phyloP scores from a whole-genome alignment of 2,113 vertebrate genomes.

The Ciconia maguari region DNA sequence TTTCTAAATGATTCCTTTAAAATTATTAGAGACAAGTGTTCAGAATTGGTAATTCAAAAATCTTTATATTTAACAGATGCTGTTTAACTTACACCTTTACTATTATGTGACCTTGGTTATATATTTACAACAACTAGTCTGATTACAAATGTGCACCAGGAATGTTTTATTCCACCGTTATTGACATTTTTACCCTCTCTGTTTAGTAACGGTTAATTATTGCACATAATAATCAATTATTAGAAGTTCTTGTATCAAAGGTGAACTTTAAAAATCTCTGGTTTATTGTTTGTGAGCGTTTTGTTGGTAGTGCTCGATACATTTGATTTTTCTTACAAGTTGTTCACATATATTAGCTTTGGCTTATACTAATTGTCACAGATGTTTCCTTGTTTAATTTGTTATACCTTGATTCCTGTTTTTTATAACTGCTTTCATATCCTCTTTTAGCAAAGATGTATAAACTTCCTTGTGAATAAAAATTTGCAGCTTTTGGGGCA shows the following conservation, averaged over 20 bases:
- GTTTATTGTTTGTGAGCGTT: neutral
- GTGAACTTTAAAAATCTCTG: neutral
- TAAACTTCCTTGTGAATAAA: conserved; percentile 15
- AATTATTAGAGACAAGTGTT: neutral
- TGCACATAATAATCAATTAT: conserved; percentile 34
- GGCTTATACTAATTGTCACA: neutral
- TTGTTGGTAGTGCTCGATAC: neutral
- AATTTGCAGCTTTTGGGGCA: neutral
- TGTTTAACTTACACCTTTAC: neutral
- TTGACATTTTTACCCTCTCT: conserved; percentile 24
- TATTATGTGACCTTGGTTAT: neutral
- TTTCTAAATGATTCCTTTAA: neutral
- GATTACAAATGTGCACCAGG: neutral
- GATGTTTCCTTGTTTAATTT: conserved; percentile 58
- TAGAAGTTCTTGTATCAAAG: conserved; percentile 31
- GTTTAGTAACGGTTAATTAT: conserved; percentile 34
- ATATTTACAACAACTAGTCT: conserved; percentile 10
- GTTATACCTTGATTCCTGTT: conserved; percentile 43
- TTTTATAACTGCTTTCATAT: conserved; percentile 51
- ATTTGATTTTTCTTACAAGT: neutral
- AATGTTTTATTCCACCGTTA: neutral
- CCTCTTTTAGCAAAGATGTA: conserved; percentile 31
- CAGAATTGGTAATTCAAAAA: neutral
- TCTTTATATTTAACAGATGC: neutral
- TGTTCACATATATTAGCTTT: neutral